These are phyloP conservation scores for Pogonognathellus flavescens DNA, from an alignment of 1,140 invertebrate species.

Conservation along the genomic window DNA sequence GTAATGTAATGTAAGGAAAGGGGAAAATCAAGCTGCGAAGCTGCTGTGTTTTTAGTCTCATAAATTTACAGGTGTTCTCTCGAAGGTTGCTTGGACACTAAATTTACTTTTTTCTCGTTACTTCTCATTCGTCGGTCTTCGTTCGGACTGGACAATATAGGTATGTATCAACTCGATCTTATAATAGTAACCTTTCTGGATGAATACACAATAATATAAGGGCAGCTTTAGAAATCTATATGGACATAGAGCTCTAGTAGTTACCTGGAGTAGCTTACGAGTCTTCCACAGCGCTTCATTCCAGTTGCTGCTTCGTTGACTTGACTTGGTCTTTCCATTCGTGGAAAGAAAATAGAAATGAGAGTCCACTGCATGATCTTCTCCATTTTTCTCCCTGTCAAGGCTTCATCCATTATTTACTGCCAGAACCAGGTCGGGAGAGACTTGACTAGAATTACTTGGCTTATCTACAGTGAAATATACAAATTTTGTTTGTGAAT, in stretches of 20 bases:
- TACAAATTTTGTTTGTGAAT: constrained; percentile 29
- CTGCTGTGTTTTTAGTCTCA: constrained; percentile 55
- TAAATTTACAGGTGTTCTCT: constrained; percentile 63
- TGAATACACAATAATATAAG: too few relatives aligned
- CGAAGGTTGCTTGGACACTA: constrained; percentile 57
- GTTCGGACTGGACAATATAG: not conserved
- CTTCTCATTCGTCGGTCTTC: constrained; percentile 36
- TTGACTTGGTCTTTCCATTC: constrained; percentile 26
- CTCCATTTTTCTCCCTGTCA: constrained; percentile 46
- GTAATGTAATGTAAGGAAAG: constrained; percentile 29
- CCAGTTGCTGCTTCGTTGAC: not conserved
- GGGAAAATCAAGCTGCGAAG: constrained; percentile 45
- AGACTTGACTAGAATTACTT: constrained; percentile 32
- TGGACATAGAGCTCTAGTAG: not conserved
- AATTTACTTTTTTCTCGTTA: constrained; percentile 54
- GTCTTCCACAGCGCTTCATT: constrained; percentile 28
- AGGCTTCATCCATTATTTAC: constrained; percentile 45
- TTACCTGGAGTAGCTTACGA: constrained; percentile 18
- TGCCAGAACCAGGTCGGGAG: constrained; percentile 36
- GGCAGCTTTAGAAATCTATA: not conserved
- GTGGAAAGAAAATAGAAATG: not conserved
- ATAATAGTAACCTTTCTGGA: not conserved
- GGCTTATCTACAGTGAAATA: not conserved
- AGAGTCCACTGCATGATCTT: not conserved
- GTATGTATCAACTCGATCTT: constrained; percentile 20